Percentiles rank a stretch among this genome's conserved stretches.
phyloP scores from a whole-genome alignment of 2,888 invertebrate species.

The Muschampia plurimacula region DNA sequence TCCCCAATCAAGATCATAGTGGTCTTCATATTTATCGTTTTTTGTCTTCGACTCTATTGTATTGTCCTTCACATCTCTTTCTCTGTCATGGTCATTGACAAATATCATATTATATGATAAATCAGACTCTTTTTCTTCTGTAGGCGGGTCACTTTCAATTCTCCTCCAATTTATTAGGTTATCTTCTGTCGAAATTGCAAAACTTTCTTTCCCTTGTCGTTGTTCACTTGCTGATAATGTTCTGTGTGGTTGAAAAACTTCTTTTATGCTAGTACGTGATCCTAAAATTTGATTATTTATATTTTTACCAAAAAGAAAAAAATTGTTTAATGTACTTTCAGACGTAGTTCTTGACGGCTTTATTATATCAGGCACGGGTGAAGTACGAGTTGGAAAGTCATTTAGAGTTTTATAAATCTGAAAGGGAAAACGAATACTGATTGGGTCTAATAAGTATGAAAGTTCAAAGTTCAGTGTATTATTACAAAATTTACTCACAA shows the following conservation, averaged over 20 bases:
- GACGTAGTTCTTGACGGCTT: conserved; percentile 55
- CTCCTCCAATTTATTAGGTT: conserved; percentile 38
- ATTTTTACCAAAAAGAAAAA: conserved; percentile 13
- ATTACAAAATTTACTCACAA: conserved; percentile 53
- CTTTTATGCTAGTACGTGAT: conserved; percentile 8
- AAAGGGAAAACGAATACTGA: conserved; percentile 42
- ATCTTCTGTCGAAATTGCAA: conserved; percentile 5
- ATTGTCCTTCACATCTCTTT: conserved; percentile 36
- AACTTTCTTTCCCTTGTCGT: conserved; percentile 9
- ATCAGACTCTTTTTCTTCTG: conserved; percentile 54
- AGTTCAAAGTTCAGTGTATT: not conserved
- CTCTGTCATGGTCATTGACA: conserved; percentile 60
- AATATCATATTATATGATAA: conserved; percentile 61
- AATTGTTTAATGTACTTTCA: not conserved
- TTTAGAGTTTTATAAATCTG: conserved; percentile 44
- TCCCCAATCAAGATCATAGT: conserved; percentile 3
- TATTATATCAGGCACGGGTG: conserved; percentile 46
- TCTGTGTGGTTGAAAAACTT: conserved; percentile 8
- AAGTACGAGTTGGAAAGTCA: conserved; percentile 54
- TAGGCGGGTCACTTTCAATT: not conserved
- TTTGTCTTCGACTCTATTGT: conserved; percentile 22
- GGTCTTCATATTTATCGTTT: conserved; percentile 35
- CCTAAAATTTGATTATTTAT: conserved; percentile 6
- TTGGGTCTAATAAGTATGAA: not conserved
- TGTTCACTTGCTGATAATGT: conserved; percentile 1